Evolutionary conservation across 2,888 invertebrate species (phyloP), one percentile per base, ranked within the genome.

Genomic region (Ectemnius continuus): DNA sequence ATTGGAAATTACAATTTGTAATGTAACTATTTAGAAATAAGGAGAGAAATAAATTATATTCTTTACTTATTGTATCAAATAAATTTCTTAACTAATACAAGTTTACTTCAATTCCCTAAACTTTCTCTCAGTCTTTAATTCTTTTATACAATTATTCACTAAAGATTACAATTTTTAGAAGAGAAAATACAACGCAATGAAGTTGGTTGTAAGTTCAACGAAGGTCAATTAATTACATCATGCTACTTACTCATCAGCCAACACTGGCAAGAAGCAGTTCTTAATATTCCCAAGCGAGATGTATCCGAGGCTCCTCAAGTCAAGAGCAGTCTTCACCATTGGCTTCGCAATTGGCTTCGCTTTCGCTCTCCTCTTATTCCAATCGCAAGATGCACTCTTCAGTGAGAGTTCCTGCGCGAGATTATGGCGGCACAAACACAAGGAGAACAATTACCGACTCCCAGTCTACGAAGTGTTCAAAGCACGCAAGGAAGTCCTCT

Each of bases 291-390:
- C 26, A 76, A 73, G 8, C 26, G 73, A 73, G 8, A 80, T 80
- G 80, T 56, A 63, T 46, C 14, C 62, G 2, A 36, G 58, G 11
- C 47, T 60, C 23, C 56, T 81, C 6, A 80, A 76, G 20, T 46
- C 56, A 5, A 52, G 48, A 18, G 70, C 69, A 2, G 57, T 73
- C 6, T 82, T 82, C 14, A 6, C 83, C 0, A 8, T 76, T 5
- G 84, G 84, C 61, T 84, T 68, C 4, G 80, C 65, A 14, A 72
- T 85, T 28, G 85, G 84, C 4, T 81, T 78, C 45, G 2, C 65
- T 5, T 23, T 80, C 5, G 65, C 78, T 0, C 5, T 78, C 0
- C 18, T 84, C 0, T 16, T 78, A 0, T 61, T 59, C 16, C 36
- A 68, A 6, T n/a, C 64, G 26, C 66, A 75, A 60, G 23, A 78